Evolutionary conservation across 2,113 vertebrate genomes (phyloP).

Genomic region (Oryzias celebensis): DNA sequence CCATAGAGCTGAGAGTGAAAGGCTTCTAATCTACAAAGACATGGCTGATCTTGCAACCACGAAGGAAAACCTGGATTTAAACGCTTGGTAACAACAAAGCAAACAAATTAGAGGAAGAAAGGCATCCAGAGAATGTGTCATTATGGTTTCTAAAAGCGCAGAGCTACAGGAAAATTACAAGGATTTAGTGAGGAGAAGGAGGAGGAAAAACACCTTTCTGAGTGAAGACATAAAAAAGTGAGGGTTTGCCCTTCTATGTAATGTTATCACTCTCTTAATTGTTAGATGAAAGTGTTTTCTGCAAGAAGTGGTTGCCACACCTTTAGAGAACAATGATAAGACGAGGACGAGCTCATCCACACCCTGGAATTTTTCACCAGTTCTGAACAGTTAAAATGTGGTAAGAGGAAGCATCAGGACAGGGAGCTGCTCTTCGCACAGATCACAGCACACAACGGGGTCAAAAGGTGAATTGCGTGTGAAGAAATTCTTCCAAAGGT

Average conservation of each 20-base stretch:
- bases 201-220: slow-evolving; percentile 22
- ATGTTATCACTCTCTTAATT: not conserved
- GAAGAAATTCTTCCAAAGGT: not conserved
- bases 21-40: not conserved
- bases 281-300: slow-evolving; percentile 41
- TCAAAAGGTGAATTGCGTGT: too few relatives aligned
- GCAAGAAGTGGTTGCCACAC: slow-evolving; percentile 32
- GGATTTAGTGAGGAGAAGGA: slow-evolving; percentile 21
- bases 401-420: not conserved
- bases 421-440: not conserved
- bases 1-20: not conserved
- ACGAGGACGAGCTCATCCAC: slow-evolving; percentile 41
- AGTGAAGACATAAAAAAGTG: slow-evolving; percentile 30
- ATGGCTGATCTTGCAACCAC: slow-evolving; percentile 7
- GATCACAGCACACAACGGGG: too few relatives aligned
- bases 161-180: slow-evolving; percentile 17
- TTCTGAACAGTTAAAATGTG: slow-evolving; percentile 11
- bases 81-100: slow-evolving; percentile 11
- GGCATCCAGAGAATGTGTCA: slow-evolving; percentile 40
- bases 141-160: slow-evolving; percentile 48
- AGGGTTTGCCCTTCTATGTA: slow-evolving; percentile 21
- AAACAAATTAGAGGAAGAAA: slow-evolving; percentile 41
- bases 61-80: slow-evolving; percentile 17
- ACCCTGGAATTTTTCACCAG: slow-evolving; percentile 33
- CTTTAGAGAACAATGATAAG: slow-evolving; percentile 68